Conservation (phyloP, 1,140 invertebrate genomes). For the Ips nitidus region DNA sequence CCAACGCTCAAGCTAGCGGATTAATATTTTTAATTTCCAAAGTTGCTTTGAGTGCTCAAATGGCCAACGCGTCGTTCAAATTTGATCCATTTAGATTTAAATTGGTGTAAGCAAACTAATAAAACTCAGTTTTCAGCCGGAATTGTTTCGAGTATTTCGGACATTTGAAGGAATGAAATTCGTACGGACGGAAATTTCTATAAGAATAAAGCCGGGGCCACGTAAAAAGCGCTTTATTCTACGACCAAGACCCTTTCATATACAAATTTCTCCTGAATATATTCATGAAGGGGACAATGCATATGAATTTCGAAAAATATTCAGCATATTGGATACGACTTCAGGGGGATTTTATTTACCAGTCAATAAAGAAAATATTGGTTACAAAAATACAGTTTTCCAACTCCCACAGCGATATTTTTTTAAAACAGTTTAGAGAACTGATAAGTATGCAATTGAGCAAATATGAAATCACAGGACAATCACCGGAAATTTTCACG, state of each 20-base stretch:
- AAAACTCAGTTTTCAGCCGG: background rate
- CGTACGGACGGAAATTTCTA: background rate
- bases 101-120: background rate
- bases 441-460: no score
- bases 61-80: background rate
- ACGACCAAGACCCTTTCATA: slow-evolving; percentile 2
- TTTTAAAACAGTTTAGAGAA: no score
- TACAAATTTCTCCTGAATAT: slow-evolving; percentile 10
- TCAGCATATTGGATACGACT: background rate
- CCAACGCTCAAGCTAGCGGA: slow-evolving; percentile 1
- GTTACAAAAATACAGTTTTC: no score
- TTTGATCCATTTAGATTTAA: background rate
- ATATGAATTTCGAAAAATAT: slow-evolving; percentile 4
- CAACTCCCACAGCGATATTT: no score
- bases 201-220: background rate
- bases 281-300: slow-evolving; percentile 8
- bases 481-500: no score
- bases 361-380: no score
- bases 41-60: background rate
- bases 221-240: background rate
- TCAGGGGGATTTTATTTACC: no score
- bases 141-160: no score
- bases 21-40: slow-evolving; percentile 18
- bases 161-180: no score
- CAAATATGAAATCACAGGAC: no score